Evolutionary conservation across 2,113 vertebrate genomes (phyloP), one percentile per base, ranked within the genome.

Genomic region (Acrocephalus arundinaceus): DNA sequence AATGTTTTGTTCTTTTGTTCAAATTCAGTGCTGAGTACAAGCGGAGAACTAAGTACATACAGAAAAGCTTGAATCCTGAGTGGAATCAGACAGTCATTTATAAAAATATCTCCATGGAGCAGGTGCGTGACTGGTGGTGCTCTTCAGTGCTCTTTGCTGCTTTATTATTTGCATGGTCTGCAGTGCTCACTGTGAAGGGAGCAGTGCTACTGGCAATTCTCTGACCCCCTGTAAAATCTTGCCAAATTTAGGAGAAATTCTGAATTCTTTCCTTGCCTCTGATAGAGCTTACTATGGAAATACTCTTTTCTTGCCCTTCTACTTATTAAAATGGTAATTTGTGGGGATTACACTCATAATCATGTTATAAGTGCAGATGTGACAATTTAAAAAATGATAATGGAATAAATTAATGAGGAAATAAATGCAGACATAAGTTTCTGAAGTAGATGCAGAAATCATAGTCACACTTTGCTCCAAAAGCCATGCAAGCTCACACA

Each of bases 31-130:
- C 98, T 93, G 99, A 99, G 83, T 99, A 99, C 97, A 99, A 99
- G 96, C 97, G 99, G 94, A 98, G 99, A 85, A 99, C 99, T 90
- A 99, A 99, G 95, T 98, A 99, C 57, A 94, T 98, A 43, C 99
- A 99, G 97, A 99, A 99, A 96, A 99, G 99, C 93, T 96, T 98
- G 97, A 99, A 99, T 97, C 99, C 99, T 57, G 99, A 99, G 93
- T 99, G 99, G 99, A 99, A 99, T 98, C 99, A 99, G 98, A 99
- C 99, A 5, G 99, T 99, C 87, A 99, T 99, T 97, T 99, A 99
- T 97, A 99, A 99, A 98, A 99, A 99, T 95, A 99, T 99, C 96
- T 99, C 99, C 91, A 90, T 98, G 68, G 99, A 99, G 91, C 99
- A 99, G 99, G 99, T 99, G 98, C 27, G 96, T 94, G 86, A 65